phyloP scores from a whole-genome alignment of 2,113 vertebrate species.

The Apodemus sylvaticus region DNA sequence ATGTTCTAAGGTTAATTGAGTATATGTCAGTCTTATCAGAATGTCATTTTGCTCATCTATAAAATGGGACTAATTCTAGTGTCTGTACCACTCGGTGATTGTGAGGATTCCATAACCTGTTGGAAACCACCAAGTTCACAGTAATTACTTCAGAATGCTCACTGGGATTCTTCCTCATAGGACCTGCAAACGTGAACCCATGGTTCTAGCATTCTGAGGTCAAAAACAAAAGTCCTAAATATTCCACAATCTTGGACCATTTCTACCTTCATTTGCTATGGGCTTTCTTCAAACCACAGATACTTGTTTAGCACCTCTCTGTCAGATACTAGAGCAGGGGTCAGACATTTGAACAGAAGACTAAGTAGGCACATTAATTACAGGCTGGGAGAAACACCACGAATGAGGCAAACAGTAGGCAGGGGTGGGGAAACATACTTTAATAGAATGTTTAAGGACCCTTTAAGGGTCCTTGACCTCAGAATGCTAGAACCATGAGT shows the following conservation, averaged over 20 bases:
- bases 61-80: neutral
- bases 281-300: neutral
- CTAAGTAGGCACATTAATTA: neutral
- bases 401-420: neutral
- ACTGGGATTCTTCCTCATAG: neutral
- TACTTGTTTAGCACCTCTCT: constrained; percentile 2
- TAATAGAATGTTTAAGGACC: neutral
- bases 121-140: neutral
- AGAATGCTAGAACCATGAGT: neutral
- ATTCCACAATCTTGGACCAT: neutral
- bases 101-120: neutral
- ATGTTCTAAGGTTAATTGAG: neutral
- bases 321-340: neutral
- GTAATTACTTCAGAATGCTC: neutral
- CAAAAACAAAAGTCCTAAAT: neutral
- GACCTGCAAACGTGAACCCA: neutral
- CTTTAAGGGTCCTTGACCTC: neutral
- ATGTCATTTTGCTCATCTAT: neutral
- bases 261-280: neutral
- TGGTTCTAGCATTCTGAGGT: neutral
- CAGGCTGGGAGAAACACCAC: neutral
- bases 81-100: neutral
- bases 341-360: neutral
- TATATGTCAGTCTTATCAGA: neutral
- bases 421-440: neutral